Percentiles rank a stretch among this genome's conserved stretches.
phyloP scores from a whole-genome alignment of 2,888 invertebrate genomes.

The Zhuqinia jingwanae region DNA sequence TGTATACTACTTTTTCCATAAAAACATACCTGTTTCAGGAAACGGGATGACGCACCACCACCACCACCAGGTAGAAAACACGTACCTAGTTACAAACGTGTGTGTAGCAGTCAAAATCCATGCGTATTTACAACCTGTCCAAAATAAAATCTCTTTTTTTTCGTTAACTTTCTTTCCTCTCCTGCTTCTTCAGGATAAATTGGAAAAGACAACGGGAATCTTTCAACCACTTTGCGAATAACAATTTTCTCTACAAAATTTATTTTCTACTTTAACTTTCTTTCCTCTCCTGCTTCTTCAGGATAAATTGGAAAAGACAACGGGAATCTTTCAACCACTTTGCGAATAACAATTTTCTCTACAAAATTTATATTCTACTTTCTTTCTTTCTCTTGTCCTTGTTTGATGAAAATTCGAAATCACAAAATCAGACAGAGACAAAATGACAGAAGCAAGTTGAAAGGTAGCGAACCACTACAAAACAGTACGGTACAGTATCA shows the following conservation, averaged over 20 bases:
- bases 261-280: conserved; percentile 35
- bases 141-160: no score
- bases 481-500: background rate
- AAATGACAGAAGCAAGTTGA: conserved; percentile 46
- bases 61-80: no score
- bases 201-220: conserved; percentile 61
- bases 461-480: conserved; percentile 38
- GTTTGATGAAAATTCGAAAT: conserved; percentile 63
- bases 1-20: no score
- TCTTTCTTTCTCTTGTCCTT: conserved; percentile 1
- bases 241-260: conserved; percentile 28
- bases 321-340: conserved; percentile 60
- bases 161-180: no score
- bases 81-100: no score
- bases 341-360: conserved; percentile 35
- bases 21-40: no score
- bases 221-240: conserved; percentile 54
- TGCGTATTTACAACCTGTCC: no score
- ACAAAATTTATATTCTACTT: conserved; percentile 27
- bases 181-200: conserved; percentile 45
- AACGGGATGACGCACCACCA: no score
- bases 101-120: no score
- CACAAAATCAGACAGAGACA: conserved; percentile 57
- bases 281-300: no score
- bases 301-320: conserved; percentile 59